These are phyloP conservation scores for Monomorium pharaonis DNA, from an alignment of 1,140 invertebrate species.

Conservation along the genomic window DNA sequence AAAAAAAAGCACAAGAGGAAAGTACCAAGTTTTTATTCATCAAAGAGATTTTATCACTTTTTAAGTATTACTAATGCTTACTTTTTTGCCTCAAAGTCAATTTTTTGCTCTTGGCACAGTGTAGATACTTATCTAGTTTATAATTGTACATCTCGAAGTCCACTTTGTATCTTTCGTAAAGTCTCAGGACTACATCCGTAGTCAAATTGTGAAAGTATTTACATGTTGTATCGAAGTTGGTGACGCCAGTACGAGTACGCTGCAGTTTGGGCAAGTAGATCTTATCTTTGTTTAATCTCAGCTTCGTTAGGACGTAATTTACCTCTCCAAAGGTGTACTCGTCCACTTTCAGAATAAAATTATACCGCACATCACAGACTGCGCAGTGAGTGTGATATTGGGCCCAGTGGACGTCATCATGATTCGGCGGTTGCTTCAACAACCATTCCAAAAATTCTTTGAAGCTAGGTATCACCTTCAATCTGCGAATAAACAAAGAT, in stretches of 20 bases:
- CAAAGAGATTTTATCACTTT: not conserved
- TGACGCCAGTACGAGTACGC: constrained; percentile 71
- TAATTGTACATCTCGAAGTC: constrained; percentile 84
- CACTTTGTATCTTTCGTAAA: constrained; percentile 80
- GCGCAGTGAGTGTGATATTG: constrained; percentile 81
- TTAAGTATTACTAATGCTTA: not conserved
- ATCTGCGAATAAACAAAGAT: constrained; percentile 62
- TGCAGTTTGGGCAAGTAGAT: constrained; percentile 73
- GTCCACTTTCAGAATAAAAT: constrained; percentile 81
- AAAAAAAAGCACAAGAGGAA: not conserved
- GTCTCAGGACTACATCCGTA: constrained; percentile 69
- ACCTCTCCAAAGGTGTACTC: constrained; percentile 74
- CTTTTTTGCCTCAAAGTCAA: constrained; percentile 10
- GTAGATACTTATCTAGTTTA: constrained; percentile 74
- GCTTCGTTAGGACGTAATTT: constrained; percentile 77
- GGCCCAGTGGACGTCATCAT: constrained; percentile 82
- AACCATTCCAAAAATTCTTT: constrained; percentile 82
- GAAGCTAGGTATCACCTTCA: constrained; percentile 83
- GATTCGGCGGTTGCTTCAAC: constrained; percentile 69
- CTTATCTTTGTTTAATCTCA: constrained; percentile 68
- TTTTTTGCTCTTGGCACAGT: constrained; percentile 68
- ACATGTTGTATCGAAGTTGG: constrained; percentile 77
- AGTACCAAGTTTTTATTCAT: not conserved
- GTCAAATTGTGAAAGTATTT: constrained; percentile 80
- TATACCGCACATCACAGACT: constrained; percentile 78